Conservation (phyloP, 2,797 vertebrate species). For the Podarcis lilfordi region DNA sequence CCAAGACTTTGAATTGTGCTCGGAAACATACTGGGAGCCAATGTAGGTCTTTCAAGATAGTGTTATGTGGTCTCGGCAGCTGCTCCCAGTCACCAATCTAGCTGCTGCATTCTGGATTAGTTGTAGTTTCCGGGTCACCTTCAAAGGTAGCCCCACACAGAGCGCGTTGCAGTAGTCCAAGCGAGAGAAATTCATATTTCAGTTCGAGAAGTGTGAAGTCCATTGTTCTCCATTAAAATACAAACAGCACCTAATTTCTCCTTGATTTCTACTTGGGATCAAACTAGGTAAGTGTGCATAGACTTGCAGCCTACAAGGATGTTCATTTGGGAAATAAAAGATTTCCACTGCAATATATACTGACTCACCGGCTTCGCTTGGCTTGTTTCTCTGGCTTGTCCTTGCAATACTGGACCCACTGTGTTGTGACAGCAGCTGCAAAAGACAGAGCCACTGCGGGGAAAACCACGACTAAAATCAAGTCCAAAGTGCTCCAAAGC, state of each 20-base stretch:
- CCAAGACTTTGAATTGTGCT: too few relatives aligned
- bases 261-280: background rate
- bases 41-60: too few relatives aligned
- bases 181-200: too few relatives aligned
- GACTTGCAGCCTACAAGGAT: background rate
- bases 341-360: slow-evolving; percentile 16
- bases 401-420: slow-evolving; percentile 37
- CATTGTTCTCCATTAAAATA: too few relatives aligned
- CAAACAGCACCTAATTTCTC: background rate
- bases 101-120: too few relatives aligned
- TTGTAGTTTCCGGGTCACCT: too few relatives aligned
- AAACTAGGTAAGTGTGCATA: background rate
- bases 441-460: slow-evolving; percentile 62
- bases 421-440: slow-evolving; percentile 44
- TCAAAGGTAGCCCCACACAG: too few relatives aligned
- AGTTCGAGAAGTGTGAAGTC: too few relatives aligned
- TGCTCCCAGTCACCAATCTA: too few relatives aligned
- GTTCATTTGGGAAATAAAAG: background rate
- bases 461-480: slow-evolving; percentile 66
- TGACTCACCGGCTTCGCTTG: slow-evolving; percentile 49
- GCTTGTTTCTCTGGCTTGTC: slow-evolving; percentile 25
- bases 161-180: too few relatives aligned
- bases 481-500: slow-evolving; percentile 71
- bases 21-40: too few relatives aligned
- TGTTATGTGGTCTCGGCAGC: too few relatives aligned